Evolutionary conservation across 2,113 vertebrate species (phyloP), one percentile per base, ranked within the genome.

Genomic region (Gasterosteus nipponicus): DNA sequence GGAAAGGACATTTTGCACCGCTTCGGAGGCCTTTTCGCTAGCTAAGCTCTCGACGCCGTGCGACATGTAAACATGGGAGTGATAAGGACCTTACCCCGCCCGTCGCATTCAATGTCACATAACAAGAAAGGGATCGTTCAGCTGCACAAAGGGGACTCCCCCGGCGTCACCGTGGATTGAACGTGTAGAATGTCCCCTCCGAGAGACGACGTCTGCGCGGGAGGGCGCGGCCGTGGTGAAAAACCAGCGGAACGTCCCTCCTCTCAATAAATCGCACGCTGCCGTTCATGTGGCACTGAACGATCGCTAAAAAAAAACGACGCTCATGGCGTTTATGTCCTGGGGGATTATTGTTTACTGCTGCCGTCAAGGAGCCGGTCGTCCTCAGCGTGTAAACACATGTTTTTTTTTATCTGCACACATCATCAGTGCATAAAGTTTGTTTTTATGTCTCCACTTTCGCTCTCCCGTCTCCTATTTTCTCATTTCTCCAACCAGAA

Each of bases 191-290:
- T 35, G 1, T 35, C 33, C 3, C 33, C 3, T 35, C 5, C 33
- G 33, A 35, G 33, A 35, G 5, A 35, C 33, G 33, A 5, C 33
- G 33, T 35, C 33, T 4, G 33, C 35, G 35, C 35, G 6, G 35
- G 35, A 78, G 85, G 87, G 86, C 33, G 89, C 86, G 87, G 78
- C 66, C 33, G 29, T 3, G 8, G 49, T 69, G 71, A 70, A 44
- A 57, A 89, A 89, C 89, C 82, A 74, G 89, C 73, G 26, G 0
- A 31, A 85, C 89, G 66, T 54, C 56, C 47, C 44, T 74, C 53
- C 41, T 69, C 65, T 56, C 19, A 74, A 68, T 80, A 63, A 86
- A 75, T 60, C 10, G 33, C 35, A 58, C 38, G 22, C 69, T 77
- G 31, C 38, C 54, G 19, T 68, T 76, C 57, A 31, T 68, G 70